Base-by-base conservation (phyloP, 1,140 invertebrate genomes). In the Drosophila arawakana region DNA sequence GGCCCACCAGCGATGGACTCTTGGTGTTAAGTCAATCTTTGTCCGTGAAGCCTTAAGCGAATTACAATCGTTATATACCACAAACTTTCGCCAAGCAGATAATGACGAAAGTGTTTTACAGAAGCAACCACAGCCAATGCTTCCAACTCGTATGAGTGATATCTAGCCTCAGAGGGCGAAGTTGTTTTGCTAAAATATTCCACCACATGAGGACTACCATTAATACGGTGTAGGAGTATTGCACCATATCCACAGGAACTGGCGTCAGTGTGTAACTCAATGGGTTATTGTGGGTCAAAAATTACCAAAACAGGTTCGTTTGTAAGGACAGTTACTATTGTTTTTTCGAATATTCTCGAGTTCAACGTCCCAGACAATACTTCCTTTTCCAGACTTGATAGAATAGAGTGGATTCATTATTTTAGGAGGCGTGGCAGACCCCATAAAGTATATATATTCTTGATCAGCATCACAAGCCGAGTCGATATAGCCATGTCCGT, bases 341-440 rank as follows among this genome's bases (percentile, higher is more conserved):
- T 58, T 37, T 44, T 60, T 30, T 30, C 25, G 25, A 60, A 60
- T 49, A 18, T 34, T 30, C 37, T 61, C 59, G 30, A 61, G 49
- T 10, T 49, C 59, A n/a, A 37, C 15, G 39, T 61, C 49, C 44
- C 44, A 61, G 37, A 5, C 37, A 61, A 49, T 44, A 8, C 21
- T 15, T 11, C 13, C 49, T 49, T 61, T 49, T 13, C 34, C 49
- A 9, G 44, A 49, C 47, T 44, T 61, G 21, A 61, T 5, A 7
- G 34, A 61, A 61, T 50, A 50, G 39, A 50, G 49, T 11, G 60
- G 46, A 13, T 62, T 62, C 34, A 62, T 62, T 25, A 62, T 62
- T 34, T 62, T 46, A 15, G 15, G 15, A 15, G 15, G 15, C 15
- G 15, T 15, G 15, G 15, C 15, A 15, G 15, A 15, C 15, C 15